Evolutionary conservation across 2,888 invertebrate species (phyloP).

Genomic region (Heliconius aoede): DNA sequence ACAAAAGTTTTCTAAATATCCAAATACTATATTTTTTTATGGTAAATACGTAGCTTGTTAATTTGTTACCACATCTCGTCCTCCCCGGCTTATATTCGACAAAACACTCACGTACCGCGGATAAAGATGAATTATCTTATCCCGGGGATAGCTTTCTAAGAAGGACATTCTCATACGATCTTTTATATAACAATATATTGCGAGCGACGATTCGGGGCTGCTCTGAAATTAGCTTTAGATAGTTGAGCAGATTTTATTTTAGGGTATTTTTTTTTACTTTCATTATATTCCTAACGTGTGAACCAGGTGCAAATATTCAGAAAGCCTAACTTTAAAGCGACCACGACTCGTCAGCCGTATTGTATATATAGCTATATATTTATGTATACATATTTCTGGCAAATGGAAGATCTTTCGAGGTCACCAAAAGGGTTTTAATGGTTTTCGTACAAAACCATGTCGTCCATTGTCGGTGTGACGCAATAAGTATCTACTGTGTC

Average conservation of each 20-base stretch:
- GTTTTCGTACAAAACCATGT: too few relatives aligned
- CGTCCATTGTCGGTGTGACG: too few relatives aligned
- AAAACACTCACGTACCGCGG: constrained; percentile 20
- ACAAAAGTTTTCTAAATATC: not conserved
- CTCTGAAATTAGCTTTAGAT: not conserved
- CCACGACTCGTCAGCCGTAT: not conserved
- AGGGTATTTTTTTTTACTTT: not conserved
- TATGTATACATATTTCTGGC: not conserved
- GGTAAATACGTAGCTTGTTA: constrained; percentile 12
- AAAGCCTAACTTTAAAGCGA: not conserved
- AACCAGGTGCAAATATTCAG: not conserved
- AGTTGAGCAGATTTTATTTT: not conserved
- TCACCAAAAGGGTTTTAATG: too few relatives aligned
- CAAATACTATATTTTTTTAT: constrained; percentile 5
- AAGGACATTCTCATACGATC: constrained; percentile 19
- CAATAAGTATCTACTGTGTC: too few relatives aligned
- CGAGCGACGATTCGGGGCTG: not conserved
- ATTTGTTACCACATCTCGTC: constrained; percentile 27
- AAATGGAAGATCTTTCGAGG: not conserved
- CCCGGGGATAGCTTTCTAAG: constrained; percentile 20
- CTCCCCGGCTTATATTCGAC: constrained; percentile 21
- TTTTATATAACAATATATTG: constrained; percentile 13
- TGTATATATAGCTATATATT: not conserved
- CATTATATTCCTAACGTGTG: not conserved
- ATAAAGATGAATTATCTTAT: constrained; percentile 20